Conservation (phyloP, 1,140 invertebrate genomes). For the Pogonomyrmex californicus region DNA sequence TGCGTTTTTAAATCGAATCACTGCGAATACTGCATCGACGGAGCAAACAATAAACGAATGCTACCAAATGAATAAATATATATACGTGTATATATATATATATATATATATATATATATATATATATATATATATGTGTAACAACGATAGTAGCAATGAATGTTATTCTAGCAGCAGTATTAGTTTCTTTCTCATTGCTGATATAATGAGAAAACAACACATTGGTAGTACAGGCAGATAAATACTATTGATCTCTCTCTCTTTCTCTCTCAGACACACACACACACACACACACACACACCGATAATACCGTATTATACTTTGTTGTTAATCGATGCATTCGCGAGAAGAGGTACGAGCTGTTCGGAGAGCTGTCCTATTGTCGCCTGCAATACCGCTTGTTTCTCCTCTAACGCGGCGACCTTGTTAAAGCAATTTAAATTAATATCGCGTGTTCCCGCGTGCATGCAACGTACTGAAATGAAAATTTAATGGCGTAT, state of each 20-base stretch:
- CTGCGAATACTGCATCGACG: slow-evolving; percentile 67
- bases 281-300: not conserved
- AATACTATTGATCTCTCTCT: slow-evolving; percentile 65
- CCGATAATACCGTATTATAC: slow-evolving; percentile 73
- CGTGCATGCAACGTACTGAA: slow-evolving; percentile 19
- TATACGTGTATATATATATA: not conserved
- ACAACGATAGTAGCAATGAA: slow-evolving; percentile 68
- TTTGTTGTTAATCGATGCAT: slow-evolving; percentile 78
- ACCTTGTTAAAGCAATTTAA: slow-evolving; percentile 77
- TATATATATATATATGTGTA: slow-evolving; percentile 21
- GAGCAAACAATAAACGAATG: slow-evolving; percentile 65
- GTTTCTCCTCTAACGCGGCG: slow-evolving; percentile 82
- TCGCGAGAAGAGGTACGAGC: slow-evolving; percentile 75
- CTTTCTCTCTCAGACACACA: not conserved
- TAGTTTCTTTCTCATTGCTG: slow-evolving; percentile 70
- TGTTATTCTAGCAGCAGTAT: slow-evolving; percentile 71
- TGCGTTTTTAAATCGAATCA: slow-evolving; percentile 55
- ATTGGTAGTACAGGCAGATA: slow-evolving; percentile 62
- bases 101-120: slow-evolving; percentile 19
- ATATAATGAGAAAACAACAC: slow-evolving; percentile 63
- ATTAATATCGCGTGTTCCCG: slow-evolving; percentile 36
- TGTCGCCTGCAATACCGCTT: slow-evolving; percentile 81
- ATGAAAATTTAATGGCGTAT: slow-evolving; percentile 21
- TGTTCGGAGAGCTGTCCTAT: slow-evolving; percentile 82
- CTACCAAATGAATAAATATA: slow-evolving; percentile 76